Evolutionary conservation across 1,140 invertebrate species (phyloP).

Genomic region (Zophobas morio): DNA sequence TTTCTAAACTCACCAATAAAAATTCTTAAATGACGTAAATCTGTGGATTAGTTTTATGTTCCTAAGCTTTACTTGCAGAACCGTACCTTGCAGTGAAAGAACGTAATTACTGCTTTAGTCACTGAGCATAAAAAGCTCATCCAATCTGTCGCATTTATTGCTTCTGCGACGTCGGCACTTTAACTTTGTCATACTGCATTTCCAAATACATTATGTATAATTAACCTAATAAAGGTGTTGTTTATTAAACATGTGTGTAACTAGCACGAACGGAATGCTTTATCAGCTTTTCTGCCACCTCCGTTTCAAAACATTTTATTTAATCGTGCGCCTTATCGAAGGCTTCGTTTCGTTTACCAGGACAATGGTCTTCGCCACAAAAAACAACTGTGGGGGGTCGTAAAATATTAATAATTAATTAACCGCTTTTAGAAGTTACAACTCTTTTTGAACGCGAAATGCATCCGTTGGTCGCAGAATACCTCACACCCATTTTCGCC

Average conservation of each 20-base stretch:
- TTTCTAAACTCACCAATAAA: background rate
- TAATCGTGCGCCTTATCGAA: conserved; percentile 28
- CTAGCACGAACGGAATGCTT: conserved; percentile 47
- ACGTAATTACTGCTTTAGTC: conserved; percentile 25
- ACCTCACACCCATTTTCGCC: too few species aligned
- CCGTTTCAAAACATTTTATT: conserved; percentile 32
- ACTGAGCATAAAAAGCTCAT: conserved; percentile 30
- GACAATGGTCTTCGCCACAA: background rate
- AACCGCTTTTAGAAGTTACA: too few species aligned
- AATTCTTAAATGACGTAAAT: conserved; percentile 13
- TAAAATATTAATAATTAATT: too few species aligned
- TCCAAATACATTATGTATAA: conserved; percentile 45
- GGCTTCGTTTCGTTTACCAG: conserved; percentile 1
- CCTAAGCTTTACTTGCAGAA: conserved; percentile 24
- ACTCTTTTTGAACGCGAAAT: too few species aligned
- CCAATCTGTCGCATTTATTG: conserved; percentile 42
- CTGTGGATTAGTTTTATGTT: conserved; percentile 22
- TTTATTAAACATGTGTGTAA: conserved; percentile 46
- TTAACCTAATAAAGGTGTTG: conserved; percentile 49
- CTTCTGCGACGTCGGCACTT: conserved; percentile 32
- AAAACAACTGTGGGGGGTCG: too few species aligned
- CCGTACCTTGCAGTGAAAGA: conserved; percentile 18
- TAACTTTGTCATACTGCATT: conserved; percentile 38
- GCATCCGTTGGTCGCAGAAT: too few species aligned
- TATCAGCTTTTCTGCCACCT: conserved; percentile 38